Base-by-base conservation (phyloP, 2,113 vertebrate genomes). In the Spea bombifrons region DNA sequence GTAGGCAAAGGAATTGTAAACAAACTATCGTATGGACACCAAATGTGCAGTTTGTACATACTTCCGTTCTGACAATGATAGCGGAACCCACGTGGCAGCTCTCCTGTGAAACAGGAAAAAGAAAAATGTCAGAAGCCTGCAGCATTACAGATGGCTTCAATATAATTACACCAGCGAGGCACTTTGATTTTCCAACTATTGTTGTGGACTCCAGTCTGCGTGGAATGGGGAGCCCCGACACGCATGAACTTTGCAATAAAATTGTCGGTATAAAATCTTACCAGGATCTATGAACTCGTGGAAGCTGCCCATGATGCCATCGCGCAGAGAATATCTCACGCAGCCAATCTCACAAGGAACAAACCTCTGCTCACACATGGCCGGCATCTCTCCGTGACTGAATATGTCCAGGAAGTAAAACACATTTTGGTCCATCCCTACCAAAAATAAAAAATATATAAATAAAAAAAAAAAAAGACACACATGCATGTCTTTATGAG, bases 311-410 rank as follows among this genome's bases (percentile, higher is more conserved):
- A 84, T 49, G 59, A 92, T 87, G 49, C 92, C 92, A 16, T 88
- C 82, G 10, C 83, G 89, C 0, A 93, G 84, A 55, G 91, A 92
- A 43, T 92, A 93, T 44, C 16, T 88, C 81, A 94, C 83, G 76
- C 92, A 94, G 45, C 90, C 92, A 66, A 93, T 91, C 86, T 94
- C 92, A 10, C 92, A 94, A 69, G 92, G 92, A 15, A 94, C 90
- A 77, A 91, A 94, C 64, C 90, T 91, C 82, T 92, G 90, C 8
- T 85, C 87, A 46, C 91, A 93, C 49, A 88, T 80, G 47, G 86
- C 81, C 0, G 91, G 92, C 75, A 94, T 85, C 76, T 88, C 86
- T 5, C 92, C 92, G 30, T 92, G 89, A 81, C 92, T 94, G 83
- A 89, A 90, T 69, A 94, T 91, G 76, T 93, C 88, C 84, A 94